phyloP scores from a whole-genome alignment of 2,888 invertebrate genomes.

The Gnatocerus cornutus region DNA sequence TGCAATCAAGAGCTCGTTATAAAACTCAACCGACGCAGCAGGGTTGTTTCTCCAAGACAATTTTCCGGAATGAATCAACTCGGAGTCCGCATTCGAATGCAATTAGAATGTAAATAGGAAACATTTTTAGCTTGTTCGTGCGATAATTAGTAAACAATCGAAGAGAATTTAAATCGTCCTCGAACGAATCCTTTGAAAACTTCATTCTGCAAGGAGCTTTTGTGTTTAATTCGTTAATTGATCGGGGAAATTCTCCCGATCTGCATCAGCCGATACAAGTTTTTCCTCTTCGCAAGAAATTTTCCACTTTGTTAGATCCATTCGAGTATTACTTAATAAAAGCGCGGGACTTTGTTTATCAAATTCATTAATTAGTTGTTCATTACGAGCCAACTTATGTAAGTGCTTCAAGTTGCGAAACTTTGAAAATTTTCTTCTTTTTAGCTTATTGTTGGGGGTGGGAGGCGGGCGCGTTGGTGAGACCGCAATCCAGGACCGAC shows the following conservation, averaged over 20 bases:
- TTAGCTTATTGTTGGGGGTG: neutral
- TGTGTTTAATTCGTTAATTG: constrained; percentile 45
- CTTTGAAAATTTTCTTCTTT: constrained; percentile 9
- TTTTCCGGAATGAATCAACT: constrained; percentile 38
- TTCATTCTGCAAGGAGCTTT: constrained; percentile 37
- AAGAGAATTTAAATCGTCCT: constrained; percentile 39
- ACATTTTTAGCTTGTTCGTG: constrained; percentile 48
- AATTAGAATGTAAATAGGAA: constrained; percentile 59
- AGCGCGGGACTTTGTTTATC: constrained; percentile 48
- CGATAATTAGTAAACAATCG: constrained; percentile 52
- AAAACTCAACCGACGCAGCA: neutral
- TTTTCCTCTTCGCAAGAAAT: constrained; percentile 24
- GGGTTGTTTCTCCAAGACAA: constrained; percentile 15
- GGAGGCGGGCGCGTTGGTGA: constrained; percentile 6
- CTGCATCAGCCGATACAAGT: constrained; percentile 17
- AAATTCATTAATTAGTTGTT: constrained; percentile 52
- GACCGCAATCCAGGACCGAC: constrained; percentile 38
- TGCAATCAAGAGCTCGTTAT: neutral
- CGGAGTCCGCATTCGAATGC: constrained; percentile 57
- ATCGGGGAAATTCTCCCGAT: constrained; percentile 30
- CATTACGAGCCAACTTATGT: constrained; percentile 46
- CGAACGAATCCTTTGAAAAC: constrained; percentile 41
- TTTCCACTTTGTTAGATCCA: constrained; percentile 31
- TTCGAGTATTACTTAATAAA: constrained; percentile 41
- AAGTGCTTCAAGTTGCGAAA: constrained; percentile 22